Evolutionary conservation across 2,888 invertebrate species (phyloP).

Genomic region (Neelides folsomi): DNA sequence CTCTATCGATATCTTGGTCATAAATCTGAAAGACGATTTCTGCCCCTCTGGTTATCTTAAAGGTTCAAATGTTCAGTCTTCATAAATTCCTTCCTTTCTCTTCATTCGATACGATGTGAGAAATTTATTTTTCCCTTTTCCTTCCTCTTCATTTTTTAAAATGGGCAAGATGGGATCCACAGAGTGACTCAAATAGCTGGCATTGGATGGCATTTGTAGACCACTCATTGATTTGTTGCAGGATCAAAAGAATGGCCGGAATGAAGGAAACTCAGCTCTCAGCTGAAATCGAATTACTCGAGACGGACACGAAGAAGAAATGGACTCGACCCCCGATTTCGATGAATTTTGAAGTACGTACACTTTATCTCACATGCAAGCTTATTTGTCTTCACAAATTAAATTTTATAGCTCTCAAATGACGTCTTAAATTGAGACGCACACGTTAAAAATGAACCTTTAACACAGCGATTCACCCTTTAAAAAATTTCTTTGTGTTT

Average conservation of each 20-base stretch:
- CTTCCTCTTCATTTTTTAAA: slow-evolving; percentile 1
- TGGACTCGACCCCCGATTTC: slow-evolving; percentile 99
- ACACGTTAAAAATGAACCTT: neutral
- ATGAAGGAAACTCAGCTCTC: slow-evolving; percentile 99
- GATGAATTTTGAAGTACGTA: slow-evolving; percentile 86
- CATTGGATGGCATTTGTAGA: neutral
- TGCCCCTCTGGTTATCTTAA: neutral
- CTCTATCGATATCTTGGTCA: neutral
- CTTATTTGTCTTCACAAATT: no score
- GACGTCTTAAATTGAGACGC: neutral
- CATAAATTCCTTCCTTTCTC: slow-evolving; percentile 4
- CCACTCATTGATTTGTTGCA: slow-evolving; percentile 35
- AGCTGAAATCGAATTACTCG: slow-evolving; percentile 95
- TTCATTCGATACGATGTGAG: neutral
- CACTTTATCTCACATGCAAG: neutral
- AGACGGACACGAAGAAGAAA: slow-evolving; percentile 98
- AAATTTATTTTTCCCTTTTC: neutral
- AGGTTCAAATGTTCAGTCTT: neutral
- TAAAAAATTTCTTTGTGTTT: neutral
- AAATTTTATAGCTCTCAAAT: no score
- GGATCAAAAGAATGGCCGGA: slow-evolving; percentile 83
- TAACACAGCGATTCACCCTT: neutral
- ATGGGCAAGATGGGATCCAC: neutral
- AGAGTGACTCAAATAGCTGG: neutral
- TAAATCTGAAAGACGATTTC: slow-evolving; percentile 4